phyloP scores from a whole-genome alignment of 2,888 invertebrate species.

The Agrochola circellaris region DNA sequence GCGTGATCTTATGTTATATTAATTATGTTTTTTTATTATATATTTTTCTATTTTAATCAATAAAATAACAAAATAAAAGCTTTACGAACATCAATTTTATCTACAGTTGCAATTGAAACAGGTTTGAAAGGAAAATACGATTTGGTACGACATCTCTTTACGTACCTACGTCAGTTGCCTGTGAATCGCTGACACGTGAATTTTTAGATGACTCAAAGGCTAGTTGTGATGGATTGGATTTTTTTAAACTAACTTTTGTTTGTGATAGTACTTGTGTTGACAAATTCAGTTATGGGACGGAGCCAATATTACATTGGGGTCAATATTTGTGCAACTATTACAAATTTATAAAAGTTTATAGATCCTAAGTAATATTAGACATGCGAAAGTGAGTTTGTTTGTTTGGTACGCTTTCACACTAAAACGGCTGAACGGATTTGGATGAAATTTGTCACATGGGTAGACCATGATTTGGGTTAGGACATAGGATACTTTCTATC shows the following conservation, averaged over 20 bases:
- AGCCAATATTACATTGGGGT: not conserved
- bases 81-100: conserved; percentile 2
- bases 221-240: conserved; percentile 22
- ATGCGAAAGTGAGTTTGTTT: too few species aligned
- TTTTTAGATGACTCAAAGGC: conserved; percentile 57
- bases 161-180: conserved; percentile 54
- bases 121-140: conserved; percentile 52
- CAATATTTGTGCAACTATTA: not conserved
- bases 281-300: not conserved
- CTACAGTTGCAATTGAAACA: conserved; percentile 20
- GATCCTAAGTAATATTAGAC: too few species aligned
- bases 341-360: too few species aligned
- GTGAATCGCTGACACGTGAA: conserved; percentile 62
- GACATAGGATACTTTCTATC: too few species aligned
- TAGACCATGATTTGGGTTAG: too few species aligned
- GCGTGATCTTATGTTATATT: too few species aligned
- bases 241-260: conserved; percentile 21
- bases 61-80: not conserved
- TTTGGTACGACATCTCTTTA: conserved; percentile 63
- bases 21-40: too few species aligned
- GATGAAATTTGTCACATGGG: too few species aligned
- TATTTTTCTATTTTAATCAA: not conserved
- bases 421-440: too few species aligned
- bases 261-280: not conserved
- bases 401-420: too few species aligned